Conservation (phyloP, 2,797 vertebrate genomes). For the Galaxias olidus region DNA sequence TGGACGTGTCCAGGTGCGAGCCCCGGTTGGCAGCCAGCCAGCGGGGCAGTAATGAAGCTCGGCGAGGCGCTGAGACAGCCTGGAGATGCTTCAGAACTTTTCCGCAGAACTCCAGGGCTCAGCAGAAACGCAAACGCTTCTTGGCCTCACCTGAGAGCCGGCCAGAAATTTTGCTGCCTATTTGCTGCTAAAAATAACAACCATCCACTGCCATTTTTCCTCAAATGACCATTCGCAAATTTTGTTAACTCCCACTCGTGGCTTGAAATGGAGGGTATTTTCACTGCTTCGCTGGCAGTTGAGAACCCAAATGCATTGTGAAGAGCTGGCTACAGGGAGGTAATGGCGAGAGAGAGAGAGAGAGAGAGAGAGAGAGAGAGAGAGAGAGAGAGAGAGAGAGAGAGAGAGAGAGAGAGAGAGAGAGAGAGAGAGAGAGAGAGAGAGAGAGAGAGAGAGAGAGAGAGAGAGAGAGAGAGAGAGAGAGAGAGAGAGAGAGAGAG, state of each 20-base stretch:
- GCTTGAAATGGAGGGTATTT: slow-evolving; percentile 3
- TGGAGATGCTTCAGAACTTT: slow-evolving; percentile 19
- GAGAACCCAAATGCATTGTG: slow-evolving; percentile 1
- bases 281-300: not conserved
- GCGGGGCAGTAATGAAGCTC: not conserved
- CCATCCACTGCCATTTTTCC: not conserved
- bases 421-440: not conserved
- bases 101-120: not conserved
- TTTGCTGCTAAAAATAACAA: slow-evolving; percentile 20
- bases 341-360: not conserved
- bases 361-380: not conserved
- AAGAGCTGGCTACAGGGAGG: not conserved
- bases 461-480: too few relatives aligned
- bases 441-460: not conserved
- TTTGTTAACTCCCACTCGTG: slow-evolving; percentile 4
- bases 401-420: not conserved
- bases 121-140: not conserved
- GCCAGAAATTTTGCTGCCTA: slow-evolving; percentile 14
- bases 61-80: not conserved
- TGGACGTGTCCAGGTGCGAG: slow-evolving; percentile 19
- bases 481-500: too few relatives aligned
- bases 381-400: not conserved
- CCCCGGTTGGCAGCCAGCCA: slow-evolving; percentile 8
- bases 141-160: slow-evolving; percentile 1
- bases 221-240: slow-evolving; percentile 24